A percentile compares a stretch with the other conserved stretches of the same genome.
Conservation (phyloP, 2,113 vertebrate genomes). For the Perca fluviatilis region DNA sequence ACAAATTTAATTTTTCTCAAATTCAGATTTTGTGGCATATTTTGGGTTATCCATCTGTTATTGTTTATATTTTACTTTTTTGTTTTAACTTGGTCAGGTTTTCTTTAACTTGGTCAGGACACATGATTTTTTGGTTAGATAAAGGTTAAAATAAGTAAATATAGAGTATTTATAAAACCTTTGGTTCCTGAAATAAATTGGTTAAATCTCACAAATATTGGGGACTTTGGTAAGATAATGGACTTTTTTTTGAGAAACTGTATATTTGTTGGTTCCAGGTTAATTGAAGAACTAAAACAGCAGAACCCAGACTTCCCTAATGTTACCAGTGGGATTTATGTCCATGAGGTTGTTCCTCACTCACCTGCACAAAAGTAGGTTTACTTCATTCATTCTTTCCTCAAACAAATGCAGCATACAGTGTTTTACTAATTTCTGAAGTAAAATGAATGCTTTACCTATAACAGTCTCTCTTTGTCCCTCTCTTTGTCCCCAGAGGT, state of each 20-base stretch:
- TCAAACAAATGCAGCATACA: not conserved
- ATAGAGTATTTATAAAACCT: not conserved
- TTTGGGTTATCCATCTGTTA: not conserved
- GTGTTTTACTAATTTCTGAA: not conserved
- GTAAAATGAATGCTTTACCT: not conserved
- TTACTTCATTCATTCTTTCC: not conserved
- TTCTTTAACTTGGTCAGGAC: not conserved
- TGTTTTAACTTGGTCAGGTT: too few species aligned
- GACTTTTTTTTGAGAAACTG: not conserved
- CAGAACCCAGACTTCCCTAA: constrained; percentile 91
- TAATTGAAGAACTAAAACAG: constrained; percentile 90
- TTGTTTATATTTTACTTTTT: too few species aligned
- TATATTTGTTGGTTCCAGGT: constrained; percentile 71
- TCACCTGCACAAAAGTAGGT: constrained; percentile 93
- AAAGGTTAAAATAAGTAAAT: not conserved
- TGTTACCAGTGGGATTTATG: constrained; percentile 91
- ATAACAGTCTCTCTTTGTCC: not conserved
- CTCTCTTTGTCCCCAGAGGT: constrained; percentile 81
- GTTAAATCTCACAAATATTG: not conserved
- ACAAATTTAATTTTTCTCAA: not conserved
- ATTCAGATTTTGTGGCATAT: not conserved
- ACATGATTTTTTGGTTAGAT: not conserved
- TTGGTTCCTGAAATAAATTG: not conserved
- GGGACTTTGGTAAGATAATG: not conserved
- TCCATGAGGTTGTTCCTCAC: constrained; percentile 91